Evolutionary conservation across 2,888 invertebrate species (phyloP).

Genomic region (Tenthredo notha): DNA sequence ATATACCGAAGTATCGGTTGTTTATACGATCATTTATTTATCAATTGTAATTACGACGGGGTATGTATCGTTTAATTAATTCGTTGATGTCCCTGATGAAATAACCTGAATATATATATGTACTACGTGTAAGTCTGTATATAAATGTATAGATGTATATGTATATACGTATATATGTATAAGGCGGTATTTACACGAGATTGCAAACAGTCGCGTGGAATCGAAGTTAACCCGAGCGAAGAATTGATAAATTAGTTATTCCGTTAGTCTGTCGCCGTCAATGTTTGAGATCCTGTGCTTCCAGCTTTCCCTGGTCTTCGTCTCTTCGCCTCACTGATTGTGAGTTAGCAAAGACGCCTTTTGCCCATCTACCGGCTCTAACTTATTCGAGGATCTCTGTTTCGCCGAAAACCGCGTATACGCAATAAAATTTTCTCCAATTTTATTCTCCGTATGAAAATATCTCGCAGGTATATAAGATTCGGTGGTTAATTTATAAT

Average conservation of each 20-base stretch:
- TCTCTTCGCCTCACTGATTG: constrained; percentile 39
- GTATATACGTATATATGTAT: neutral
- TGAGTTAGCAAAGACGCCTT: constrained; percentile 46
- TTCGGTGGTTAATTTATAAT: neutral
- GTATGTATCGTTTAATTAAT: constrained; percentile 11
- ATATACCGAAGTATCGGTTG: neutral
- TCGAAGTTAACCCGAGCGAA: constrained; percentile 77
- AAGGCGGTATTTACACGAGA: constrained; percentile 70
- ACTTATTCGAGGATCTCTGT: neutral
- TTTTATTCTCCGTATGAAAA: too few relatives aligned
- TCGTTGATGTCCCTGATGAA: neutral
- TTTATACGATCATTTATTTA: neutral
- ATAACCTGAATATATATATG: neutral
- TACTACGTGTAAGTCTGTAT: neutral
- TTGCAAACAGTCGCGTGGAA: constrained; percentile 73
- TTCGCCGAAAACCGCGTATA: neutral
- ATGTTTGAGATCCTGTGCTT: constrained; percentile 42
- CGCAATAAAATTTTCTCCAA: neutral
- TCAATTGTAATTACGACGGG: neutral
- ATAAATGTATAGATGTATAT: neutral
- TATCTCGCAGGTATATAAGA: too few relatives aligned
- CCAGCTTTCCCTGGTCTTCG: constrained; percentile 6
- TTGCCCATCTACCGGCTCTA: neutral
- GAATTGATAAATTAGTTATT: constrained; percentile 79
- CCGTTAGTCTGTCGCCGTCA: constrained; percentile 69